Percentiles rank a stretch among this genome's conserved stretches.
Conservation (phyloP, 2,888 invertebrate species). For the Cephus pygmeus region DNA sequence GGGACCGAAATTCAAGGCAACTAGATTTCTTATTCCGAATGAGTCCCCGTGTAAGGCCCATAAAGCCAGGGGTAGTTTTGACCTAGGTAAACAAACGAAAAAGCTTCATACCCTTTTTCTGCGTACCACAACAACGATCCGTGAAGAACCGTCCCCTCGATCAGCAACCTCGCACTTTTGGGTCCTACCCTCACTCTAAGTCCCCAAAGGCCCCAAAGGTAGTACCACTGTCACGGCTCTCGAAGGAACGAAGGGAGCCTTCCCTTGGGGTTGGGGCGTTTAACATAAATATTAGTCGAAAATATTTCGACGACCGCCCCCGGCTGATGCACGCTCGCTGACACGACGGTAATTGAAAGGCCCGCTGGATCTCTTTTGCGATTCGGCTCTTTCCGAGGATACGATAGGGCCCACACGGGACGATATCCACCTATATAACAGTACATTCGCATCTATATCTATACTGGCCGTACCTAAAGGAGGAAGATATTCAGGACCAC, state of each 20-base stretch:
- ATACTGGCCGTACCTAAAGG: background rate
- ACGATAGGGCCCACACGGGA: background rate
- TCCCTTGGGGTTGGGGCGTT: slow-evolving; percentile 29
- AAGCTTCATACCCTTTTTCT: background rate
- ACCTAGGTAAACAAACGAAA: background rate
- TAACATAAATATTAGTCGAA: slow-evolving; percentile 58
- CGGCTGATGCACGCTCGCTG: slow-evolving; percentile 53
- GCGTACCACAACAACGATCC: background rate
- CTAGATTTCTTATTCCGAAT: slow-evolving; percentile 1
- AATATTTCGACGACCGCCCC: slow-evolving; percentile 51
- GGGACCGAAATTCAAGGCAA: slow-evolving; percentile 6
- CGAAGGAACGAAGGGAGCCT: background rate
- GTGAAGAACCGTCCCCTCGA: background rate
- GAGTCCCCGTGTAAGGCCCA: background rate
- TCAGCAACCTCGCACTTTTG: background rate
- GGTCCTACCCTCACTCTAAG: background rate
- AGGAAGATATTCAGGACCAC: background rate
- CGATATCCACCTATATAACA: background rate
- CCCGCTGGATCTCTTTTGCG: slow-evolving; percentile 14
- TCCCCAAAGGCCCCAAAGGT: background rate
- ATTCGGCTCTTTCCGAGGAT: background rate
- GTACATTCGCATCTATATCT: background rate
- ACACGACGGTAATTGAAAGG: slow-evolving; percentile 59
- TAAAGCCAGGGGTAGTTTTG: background rate
- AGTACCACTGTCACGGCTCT: background rate